A percentile compares a stretch with the other conserved stretches of the same genome.
Evolutionary conservation across 2,888 invertebrate genomes (phyloP).

Genomic region (Thecocarcelia acutangulata): DNA sequence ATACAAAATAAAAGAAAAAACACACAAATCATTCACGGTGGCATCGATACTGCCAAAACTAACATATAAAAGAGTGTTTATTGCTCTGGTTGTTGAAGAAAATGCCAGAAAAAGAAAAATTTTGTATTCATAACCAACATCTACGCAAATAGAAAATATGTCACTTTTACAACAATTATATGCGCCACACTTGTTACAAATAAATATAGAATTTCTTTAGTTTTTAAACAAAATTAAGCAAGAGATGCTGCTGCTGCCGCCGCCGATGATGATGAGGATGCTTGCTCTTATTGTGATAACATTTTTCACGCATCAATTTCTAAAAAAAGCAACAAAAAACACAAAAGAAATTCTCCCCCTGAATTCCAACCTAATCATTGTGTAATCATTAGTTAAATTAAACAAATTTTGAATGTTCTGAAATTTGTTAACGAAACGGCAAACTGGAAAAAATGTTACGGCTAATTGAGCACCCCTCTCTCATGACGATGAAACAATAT

Average conservation of each 20-base stretch:
- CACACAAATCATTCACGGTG: slow-evolving; percentile 76
- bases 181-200: slow-evolving; percentile 65
- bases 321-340: slow-evolving; percentile 1
- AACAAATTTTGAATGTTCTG: slow-evolving; percentile 72
- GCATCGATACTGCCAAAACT: slow-evolving; percentile 68
- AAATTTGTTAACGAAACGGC: slow-evolving; percentile 37
- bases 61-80: slow-evolving; percentile 39
- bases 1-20: slow-evolving; percentile 32
- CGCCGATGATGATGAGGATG: too few species aligned
- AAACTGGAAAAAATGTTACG: slow-evolving; percentile 75
- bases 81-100: slow-evolving; percentile 4
- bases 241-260: slow-evolving; percentile 21
- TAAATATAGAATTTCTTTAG: slow-evolving; percentile 49
- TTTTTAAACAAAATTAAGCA: slow-evolving; percentile 21
- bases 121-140: slow-evolving; percentile 54
- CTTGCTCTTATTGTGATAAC: slow-evolving; percentile 59
- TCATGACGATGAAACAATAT: slow-evolving; percentile 70
- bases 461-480: slow-evolving; percentile 82
- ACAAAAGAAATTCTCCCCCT: slow-evolving; percentile 51
- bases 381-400: slow-evolving; percentile 78
- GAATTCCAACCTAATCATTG: slow-evolving; percentile 78
- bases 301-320: slow-evolving; percentile 67
- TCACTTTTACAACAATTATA: slow-evolving; percentile 64
- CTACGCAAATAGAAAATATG: slow-evolving; percentile 33
- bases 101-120: slow-evolving; percentile 7